phyloP scores from a whole-genome alignment of 2,888 invertebrate species.

The Melieria omissa region DNA sequence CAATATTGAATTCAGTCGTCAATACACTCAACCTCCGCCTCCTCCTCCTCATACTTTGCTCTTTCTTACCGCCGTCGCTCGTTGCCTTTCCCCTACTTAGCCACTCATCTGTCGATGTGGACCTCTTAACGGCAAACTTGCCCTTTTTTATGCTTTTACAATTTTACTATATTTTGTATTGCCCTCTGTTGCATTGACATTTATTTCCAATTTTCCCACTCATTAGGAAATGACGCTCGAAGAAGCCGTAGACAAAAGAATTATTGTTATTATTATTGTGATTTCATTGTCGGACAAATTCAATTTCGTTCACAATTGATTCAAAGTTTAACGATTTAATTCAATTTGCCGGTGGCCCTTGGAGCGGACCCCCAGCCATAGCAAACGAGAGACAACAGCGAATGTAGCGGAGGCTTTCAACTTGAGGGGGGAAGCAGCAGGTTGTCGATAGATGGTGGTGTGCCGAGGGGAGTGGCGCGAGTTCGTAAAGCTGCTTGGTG shows the following conservation, averaged over 20 bases:
- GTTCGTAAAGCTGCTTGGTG: too few relatives aligned
- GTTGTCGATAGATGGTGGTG: not conserved
- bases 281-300: slow-evolving; percentile 26
- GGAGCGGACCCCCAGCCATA: not conserved
- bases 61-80: too few relatives aligned
- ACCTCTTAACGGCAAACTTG: not conserved
- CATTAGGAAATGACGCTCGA: slow-evolving; percentile 8
- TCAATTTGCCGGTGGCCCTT: slow-evolving; percentile 14
- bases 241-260: slow-evolving; percentile 1
- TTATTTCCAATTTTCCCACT: slow-evolving; percentile 36
- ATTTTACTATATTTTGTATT: not conserved
- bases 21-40: too few relatives aligned
- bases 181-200: slow-evolving; percentile 8
- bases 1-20: too few relatives aligned
- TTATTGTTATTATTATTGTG: slow-evolving; percentile 29
- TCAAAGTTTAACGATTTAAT: slow-evolving; percentile 34
- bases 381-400: not conserved
- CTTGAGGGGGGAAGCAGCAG: not conserved
- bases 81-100: too few relatives aligned
- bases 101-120: too few relatives aligned
- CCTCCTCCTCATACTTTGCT: too few relatives aligned
- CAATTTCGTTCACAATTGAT: slow-evolving; percentile 18
- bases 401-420: not conserved
- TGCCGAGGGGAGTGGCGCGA: too few relatives aligned
- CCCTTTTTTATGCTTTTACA: not conserved